A percentile compares a stretch with the other conserved stretches of the same genome.
Evolutionary conservation across 2,888 invertebrate genomes (phyloP).

Genomic region (Apeira syringaria): DNA sequence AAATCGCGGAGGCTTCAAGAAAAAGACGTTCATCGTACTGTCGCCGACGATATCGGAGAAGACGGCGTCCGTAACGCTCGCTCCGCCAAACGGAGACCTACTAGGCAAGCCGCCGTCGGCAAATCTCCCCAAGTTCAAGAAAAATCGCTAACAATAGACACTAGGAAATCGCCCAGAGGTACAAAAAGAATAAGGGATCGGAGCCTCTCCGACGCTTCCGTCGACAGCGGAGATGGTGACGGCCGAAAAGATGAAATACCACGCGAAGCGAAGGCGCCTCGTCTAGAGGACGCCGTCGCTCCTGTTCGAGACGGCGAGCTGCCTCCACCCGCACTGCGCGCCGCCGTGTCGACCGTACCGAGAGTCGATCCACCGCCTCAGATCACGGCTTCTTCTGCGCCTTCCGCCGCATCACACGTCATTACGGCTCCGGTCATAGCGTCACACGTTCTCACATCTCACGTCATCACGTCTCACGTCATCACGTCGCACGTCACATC

Average conservation of each 20-base stretch:
- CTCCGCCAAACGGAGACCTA: slow-evolving; percentile 76
- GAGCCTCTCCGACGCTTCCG: slow-evolving; percentile 86
- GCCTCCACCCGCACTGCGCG: slow-evolving; percentile 25
- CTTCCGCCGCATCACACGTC: not conserved
- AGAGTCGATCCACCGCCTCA: slow-evolving; percentile 19
- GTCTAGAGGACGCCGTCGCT: slow-evolving; percentile 41
- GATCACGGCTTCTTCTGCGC: not conserved
- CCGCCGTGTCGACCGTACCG: slow-evolving; percentile 11
- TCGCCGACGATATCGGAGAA: slow-evolving; percentile 94
- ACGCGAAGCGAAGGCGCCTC: slow-evolving; percentile 56
- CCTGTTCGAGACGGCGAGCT: slow-evolving; percentile 21
- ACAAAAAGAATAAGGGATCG: slow-evolving; percentile 85
- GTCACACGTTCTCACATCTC: not conserved
- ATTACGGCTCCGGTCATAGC: slow-evolving; percentile 8
- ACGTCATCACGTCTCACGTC: slow-evolving; percentile 2
- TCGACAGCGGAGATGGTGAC: slow-evolving; percentile 86
- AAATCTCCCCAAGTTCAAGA: slow-evolving; percentile 50
- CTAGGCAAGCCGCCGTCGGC: slow-evolving; percentile 73
- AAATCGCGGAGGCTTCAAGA: slow-evolving; percentile 92
- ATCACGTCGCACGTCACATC: slow-evolving; percentile 12
- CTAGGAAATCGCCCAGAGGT: slow-evolving; percentile 86
- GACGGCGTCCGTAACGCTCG: slow-evolving; percentile 65
- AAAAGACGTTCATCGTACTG: slow-evolving; percentile 88
- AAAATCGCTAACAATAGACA: slow-evolving; percentile 52
- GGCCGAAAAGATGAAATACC: slow-evolving; percentile 53